Evolutionary conservation across 1,140 invertebrate genomes (phyloP).

Genomic region (Drosophila sulfurigaster): DNA sequence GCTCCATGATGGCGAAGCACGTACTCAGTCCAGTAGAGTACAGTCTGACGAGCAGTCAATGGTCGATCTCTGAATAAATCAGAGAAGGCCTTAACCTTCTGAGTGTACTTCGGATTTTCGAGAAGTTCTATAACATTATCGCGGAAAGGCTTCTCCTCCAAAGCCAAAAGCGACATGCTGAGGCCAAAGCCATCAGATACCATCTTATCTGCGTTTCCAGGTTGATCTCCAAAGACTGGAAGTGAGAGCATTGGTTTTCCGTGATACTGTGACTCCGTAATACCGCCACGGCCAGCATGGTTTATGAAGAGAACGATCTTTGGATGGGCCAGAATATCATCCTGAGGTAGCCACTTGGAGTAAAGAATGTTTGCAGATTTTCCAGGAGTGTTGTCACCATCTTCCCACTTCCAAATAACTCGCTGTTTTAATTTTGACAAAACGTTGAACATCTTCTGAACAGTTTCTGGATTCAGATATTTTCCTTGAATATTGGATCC

Average conservation of each 20-base stretch:
- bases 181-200: slow-evolving; percentile 58
- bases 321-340: slow-evolving; percentile 85
- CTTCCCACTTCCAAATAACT: slow-evolving; percentile 86
- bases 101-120: slow-evolving; percentile 42
- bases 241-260: slow-evolving; percentile 86
- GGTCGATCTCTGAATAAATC: slow-evolving; percentile 68
- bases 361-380: slow-evolving; percentile 86
- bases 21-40: slow-evolving; percentile 85
- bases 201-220: slow-evolving; percentile 50
- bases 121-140: slow-evolving; percentile 47
- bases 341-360: slow-evolving; percentile 87
- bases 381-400: slow-evolving; percentile 65
- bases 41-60: slow-evolving; percentile 69
- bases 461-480: slow-evolving; percentile 80
- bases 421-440: slow-evolving; percentile 84
- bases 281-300: slow-evolving; percentile 88
- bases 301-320: slow-evolving; percentile 89
- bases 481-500: slow-evolving; percentile 86
- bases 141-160: slow-evolving; percentile 84
- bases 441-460: slow-evolving; percentile 84
- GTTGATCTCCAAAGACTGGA: slow-evolving; percentile 85
- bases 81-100: slow-evolving; percentile 50
- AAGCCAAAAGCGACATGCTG: slow-evolving; percentile 81
- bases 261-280: slow-evolving; percentile 85
- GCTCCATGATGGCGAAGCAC: too few species aligned